Percentiles rank a stretch among this genome's conserved stretches.
phyloP scores from a whole-genome alignment of 2,888 invertebrate species.

The Lacanobia wlatinum region DNA sequence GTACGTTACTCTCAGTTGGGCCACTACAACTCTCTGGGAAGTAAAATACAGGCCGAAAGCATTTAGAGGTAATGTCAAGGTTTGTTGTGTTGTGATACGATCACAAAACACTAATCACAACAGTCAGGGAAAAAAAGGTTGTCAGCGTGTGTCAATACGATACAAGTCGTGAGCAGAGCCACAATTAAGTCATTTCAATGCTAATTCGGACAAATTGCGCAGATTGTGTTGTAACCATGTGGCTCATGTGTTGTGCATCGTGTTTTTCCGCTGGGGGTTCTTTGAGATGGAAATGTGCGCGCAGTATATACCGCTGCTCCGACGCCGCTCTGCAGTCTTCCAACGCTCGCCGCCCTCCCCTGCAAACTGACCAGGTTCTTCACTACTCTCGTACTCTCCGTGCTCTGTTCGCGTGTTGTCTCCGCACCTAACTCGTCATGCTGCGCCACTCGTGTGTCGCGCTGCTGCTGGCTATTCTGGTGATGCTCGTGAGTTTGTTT shows the following conservation, averaged over 20 bases:
- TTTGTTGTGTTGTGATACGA: not conserved
- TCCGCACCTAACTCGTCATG: not conserved
- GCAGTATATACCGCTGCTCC: constrained; percentile 17
- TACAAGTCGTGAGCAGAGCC: constrained; percentile 9
- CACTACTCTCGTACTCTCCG: not conserved
- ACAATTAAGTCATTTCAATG: not conserved
- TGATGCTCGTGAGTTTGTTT: constrained; percentile 28
- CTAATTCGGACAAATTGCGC: not conserved
- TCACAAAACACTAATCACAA: not conserved
- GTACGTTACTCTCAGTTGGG: not conserved
- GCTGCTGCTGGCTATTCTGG: constrained; percentile 16
- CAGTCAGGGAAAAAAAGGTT: not conserved
- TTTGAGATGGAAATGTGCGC: constrained; percentile 33
- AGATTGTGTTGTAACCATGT: not conserved
- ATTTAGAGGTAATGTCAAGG: not conserved
- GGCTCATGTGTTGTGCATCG: not conserved
- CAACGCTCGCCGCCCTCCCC: not conserved
- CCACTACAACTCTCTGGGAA: not conserved
- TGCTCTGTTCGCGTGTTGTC: not conserved
- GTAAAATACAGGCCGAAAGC: too few relatives aligned
- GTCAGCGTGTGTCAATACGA: not conserved
- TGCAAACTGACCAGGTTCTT: not conserved
- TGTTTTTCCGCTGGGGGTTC: not conserved
- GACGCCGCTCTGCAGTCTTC: not conserved
- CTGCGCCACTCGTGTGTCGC: constrained; percentile 3